Evolutionary conservation across 2,113 vertebrate species (phyloP).

Genomic region (Trinectes maculatus): DNA sequence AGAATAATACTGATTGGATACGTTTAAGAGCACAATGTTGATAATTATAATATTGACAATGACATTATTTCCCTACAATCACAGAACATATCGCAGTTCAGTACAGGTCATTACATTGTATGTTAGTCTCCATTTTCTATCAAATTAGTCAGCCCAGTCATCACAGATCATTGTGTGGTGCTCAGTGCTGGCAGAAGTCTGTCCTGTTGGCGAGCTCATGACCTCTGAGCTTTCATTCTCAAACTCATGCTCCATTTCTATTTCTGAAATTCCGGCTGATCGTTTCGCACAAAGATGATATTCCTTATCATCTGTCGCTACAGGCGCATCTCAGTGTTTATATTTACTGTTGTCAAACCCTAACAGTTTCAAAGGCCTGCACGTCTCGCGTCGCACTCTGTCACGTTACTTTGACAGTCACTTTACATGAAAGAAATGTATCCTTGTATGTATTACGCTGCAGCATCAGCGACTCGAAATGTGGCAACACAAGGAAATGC

Average conservation of each 20-base stretch:
- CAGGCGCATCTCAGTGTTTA: conserved; percentile 19
- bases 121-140: neutral
- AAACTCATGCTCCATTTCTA: conserved; percentile 6
- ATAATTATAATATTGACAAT: too few species aligned
- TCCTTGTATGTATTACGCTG: too few species aligned
- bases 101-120: neutral
- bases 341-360: conserved; percentile 9
- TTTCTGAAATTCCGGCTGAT: conserved; percentile 24
- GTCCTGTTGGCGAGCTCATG: conserved; percentile 11
- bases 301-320: conserved; percentile 24
- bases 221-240: conserved; percentile 17
- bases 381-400: neutral
- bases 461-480: too few species aligned
- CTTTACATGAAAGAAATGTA: neutral
- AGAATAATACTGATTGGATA: too few species aligned
- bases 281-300: conserved; percentile 12
- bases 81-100: too few species aligned
- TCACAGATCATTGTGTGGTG: neutral
- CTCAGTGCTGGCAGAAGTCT: neutral
- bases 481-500: neutral
- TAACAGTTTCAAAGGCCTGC: neutral
- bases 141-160: conserved; percentile 11
- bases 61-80: too few species aligned
- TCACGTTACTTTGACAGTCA: neutral
- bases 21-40: too few species aligned